These are phyloP conservation scores for Cartodere bifasciata DNA, from an alignment of 2,888 invertebrate species.

Conservation along the genomic window DNA sequence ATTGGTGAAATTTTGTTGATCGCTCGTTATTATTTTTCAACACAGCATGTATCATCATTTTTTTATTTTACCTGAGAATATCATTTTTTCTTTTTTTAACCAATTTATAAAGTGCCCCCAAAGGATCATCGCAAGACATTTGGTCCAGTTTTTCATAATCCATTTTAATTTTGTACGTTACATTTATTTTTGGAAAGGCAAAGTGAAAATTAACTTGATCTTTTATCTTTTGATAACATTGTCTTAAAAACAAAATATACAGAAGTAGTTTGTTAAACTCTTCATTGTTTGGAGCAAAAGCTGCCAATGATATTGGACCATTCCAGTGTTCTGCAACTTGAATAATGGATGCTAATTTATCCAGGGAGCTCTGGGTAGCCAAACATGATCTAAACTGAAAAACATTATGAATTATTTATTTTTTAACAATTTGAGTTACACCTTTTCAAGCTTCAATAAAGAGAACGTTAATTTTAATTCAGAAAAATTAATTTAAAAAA, in stretches of 20 bases:
- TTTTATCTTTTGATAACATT: slow-evolving; percentile 59
- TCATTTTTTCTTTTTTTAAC: too few species aligned
- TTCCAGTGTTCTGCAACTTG: slow-evolving; percentile 71
- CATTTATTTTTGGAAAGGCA: slow-evolving; percentile 50
- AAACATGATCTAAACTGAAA: slow-evolving; percentile 47
- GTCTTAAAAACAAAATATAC: slow-evolving; percentile 62
- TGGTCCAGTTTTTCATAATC: slow-evolving; percentile 29
- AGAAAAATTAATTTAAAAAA: too few species aligned
- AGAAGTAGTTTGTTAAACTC: slow-evolving; percentile 61
- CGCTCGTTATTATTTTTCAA: too few species aligned
- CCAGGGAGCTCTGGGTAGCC: slow-evolving; percentile 78
- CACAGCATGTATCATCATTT: too few species aligned
- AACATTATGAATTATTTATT: too few species aligned
- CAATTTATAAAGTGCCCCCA: slow-evolving; percentile 47
- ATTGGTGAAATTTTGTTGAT: too few species aligned
- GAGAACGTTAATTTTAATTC: too few species aligned
- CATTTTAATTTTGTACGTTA: slow-evolving; percentile 23
- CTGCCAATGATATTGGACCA: slow-evolving; percentile 73
- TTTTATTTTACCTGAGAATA: too few species aligned
- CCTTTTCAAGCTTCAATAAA: too few species aligned
- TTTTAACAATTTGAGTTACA: too few species aligned
- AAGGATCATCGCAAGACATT: slow-evolving; percentile 55
- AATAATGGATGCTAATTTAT: slow-evolving; percentile 63
- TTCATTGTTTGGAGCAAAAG: slow-evolving; percentile 56
- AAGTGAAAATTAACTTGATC: slow-evolving; percentile 66